These are phyloP conservation scores for Anoncus sp. DNA, from an alignment of 2,888 invertebrate genomes.

Conservation along the genomic window DNA sequence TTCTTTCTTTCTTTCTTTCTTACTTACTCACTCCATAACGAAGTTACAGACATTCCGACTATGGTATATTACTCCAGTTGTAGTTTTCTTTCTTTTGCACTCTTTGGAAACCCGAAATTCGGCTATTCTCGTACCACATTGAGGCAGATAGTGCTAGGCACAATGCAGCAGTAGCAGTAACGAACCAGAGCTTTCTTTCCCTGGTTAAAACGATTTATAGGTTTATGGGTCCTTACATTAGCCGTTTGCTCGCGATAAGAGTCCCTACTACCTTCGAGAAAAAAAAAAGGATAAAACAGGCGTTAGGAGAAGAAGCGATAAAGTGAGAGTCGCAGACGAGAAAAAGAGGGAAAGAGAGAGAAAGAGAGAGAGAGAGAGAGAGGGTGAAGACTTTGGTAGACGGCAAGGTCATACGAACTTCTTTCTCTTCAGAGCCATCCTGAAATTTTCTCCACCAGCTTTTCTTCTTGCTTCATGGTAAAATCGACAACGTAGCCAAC, in stretches of 20 bases:
- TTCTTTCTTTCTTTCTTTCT: background rate
- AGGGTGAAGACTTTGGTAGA: conserved; percentile 40
- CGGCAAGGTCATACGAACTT: conserved; percentile 58
- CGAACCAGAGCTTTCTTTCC: conserved; percentile 7
- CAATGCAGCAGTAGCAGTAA: conserved; percentile 35
- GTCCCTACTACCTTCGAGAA: conserved; percentile 32
- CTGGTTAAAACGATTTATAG: conserved; percentile 57
- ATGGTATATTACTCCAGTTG: conserved; percentile 6
- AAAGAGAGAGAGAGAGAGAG: conserved; percentile 22
- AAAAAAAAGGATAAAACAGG: conserved; percentile 42
- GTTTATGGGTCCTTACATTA: conserved; percentile 62
- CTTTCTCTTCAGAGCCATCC: conserved; percentile 11
- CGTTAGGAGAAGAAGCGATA: conserved; percentile 30
- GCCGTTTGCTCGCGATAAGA: conserved; percentile 58
- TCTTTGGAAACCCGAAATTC: conserved; percentile 22
- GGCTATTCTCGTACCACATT: conserved; percentile 18
- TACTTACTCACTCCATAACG: background rate
- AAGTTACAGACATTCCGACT: conserved; percentile 15
- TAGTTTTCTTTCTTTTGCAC: conserved; percentile 12
- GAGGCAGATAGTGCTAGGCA: conserved; percentile 9
- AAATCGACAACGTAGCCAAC: conserved; percentile 48
- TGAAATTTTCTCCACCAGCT: conserved; percentile 49
- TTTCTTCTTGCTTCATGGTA: conserved; percentile 22
- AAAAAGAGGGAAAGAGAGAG: conserved; percentile 15
- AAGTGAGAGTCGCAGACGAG: conserved; percentile 27